Evolutionary conservation across 2,797 vertebrate genomes (phyloP), one percentile per base, ranked within the genome.

Genomic region (Pipistrellus nathusii): DNA sequence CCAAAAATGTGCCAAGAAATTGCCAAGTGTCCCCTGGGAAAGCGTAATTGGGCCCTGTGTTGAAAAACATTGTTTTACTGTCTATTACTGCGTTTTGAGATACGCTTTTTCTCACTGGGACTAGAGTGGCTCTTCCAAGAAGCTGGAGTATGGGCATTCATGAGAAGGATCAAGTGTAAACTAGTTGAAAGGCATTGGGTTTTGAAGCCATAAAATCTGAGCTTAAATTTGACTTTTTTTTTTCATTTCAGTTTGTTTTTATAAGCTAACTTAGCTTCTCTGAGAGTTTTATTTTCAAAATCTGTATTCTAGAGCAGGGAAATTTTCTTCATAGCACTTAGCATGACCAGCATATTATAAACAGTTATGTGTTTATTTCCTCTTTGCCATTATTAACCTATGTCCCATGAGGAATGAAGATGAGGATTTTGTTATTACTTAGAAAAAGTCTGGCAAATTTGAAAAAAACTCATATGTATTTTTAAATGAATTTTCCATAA

Each of bases 181-280:
- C 21, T 32, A 81, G 32, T 32, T 84, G n/a, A 75, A 84, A 83
- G 32, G 8, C 41, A n/a, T n/a, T 21, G 15, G 10, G 30, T 48
- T 76, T 89, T 66, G 41, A 83, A 73, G 53, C 14, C 27, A 72
- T 25, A 77, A 86, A 85, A 81, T 82, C 23, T 85, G 44, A 91
- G 51, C 15, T 80, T 76, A 12, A 71, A 77, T 77, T 94, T 59
- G 25, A 55, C 2, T 38, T 69, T 71, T 68, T 38, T 68, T 68
- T 68, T 38, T 35, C 9, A 76, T 89, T 83, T 77, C 38, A 21
- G 93, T 77, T 88, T 95, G 21, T 57, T 90, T 82, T 77, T 32
- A 32, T 77, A 73, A 77, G 18, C 27, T 20, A 73, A 72, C 3
- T 82, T 83, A 25, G 20, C 15, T 85, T 82, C 51, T 81, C 59